Percentiles rank a stretch among this genome's conserved stretches.
These are phyloP conservation scores for Gastracanthus pulcherrimus DNA, from an alignment of 2,888 invertebrate genomes.

Conservation along the genomic window DNA sequence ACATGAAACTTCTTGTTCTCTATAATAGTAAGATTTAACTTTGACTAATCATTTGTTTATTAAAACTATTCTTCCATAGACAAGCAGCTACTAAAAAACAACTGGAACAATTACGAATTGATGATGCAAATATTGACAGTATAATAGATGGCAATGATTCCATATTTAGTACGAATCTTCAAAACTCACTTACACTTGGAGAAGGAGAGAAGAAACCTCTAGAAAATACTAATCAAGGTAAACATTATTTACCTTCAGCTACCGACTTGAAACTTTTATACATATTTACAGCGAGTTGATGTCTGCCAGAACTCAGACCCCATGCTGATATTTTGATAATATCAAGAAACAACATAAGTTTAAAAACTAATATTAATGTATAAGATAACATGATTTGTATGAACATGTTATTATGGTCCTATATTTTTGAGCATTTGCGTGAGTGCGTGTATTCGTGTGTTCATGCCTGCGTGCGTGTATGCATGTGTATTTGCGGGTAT, in stretches of 20 bases:
- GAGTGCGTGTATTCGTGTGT: too few relatives aligned
- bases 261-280: not conserved
- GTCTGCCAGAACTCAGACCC: too few relatives aligned
- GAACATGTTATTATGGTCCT: too few relatives aligned
- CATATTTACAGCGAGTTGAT: not conserved
- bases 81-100: constrained; percentile 79
- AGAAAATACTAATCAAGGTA: constrained; percentile 65
- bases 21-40: not conserved
- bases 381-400: too few relatives aligned
- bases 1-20: too few relatives aligned
- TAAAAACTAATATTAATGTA: too few relatives aligned
- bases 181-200: constrained; percentile 68
- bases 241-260: too few relatives aligned
- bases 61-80: constrained; percentile 57
- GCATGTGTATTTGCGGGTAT: too few relatives aligned
- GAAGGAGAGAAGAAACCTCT: constrained; percentile 66
- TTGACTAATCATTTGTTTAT: not conserved
- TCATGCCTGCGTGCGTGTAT: too few relatives aligned
- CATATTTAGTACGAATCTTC: constrained; percentile 73
- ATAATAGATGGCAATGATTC: constrained; percentile 76
- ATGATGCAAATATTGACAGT: constrained; percentile 79
- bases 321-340: too few relatives aligned
- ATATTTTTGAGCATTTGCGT: too few relatives aligned
- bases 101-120: constrained; percentile 80
- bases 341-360: too few relatives aligned